These are phyloP conservation scores for Cerceris rybyensis DNA, from an alignment of 2,888 invertebrate species.

Conservation along the genomic window DNA sequence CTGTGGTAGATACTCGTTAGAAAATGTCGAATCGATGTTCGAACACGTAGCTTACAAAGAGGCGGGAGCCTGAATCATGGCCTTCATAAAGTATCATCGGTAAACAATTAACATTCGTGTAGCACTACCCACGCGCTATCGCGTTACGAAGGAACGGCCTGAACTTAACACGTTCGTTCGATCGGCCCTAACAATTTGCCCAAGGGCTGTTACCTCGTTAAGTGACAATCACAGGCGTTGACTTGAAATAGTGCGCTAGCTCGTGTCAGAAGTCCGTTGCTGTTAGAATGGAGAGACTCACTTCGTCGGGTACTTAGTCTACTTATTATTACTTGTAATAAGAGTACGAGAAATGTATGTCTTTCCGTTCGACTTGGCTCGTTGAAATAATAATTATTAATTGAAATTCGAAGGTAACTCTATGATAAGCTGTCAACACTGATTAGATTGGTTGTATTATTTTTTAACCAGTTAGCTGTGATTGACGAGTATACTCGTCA, in stretches of 20 bases:
- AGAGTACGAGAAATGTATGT: no score
- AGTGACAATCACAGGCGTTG: conserved; percentile 78
- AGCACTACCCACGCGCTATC: conserved; percentile 69
- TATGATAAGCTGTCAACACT: no score
- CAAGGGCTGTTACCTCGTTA: conserved; percentile 78
- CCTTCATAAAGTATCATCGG: conserved; percentile 77
- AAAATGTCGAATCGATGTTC: conserved; percentile 69
- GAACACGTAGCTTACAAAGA: conserved; percentile 28
- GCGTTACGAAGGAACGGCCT: conserved; percentile 49
- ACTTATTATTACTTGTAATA: no score
- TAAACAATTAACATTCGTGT: conserved; percentile 77
- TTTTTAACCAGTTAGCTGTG: no score
- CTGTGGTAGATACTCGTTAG: conserved; percentile 68
- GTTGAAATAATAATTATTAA: no score
- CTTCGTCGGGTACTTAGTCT: conserved; percentile 13
- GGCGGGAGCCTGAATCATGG: conserved; percentile 64
- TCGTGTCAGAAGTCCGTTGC: conserved; percentile 40
- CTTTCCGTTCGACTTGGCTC: no score
- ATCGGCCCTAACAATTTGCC: conserved; percentile 74
- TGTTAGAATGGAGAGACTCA: conserved; percentile 27
- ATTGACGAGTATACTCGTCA: no score
- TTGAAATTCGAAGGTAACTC: no score
- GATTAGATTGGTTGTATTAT: no score
- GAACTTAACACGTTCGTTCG: conserved; percentile 51
- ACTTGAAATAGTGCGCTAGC: conserved; percentile 69